phyloP scores from a whole-genome alignment of 2,797 vertebrate genomes.

The Enteromius trimaculatus region DNA sequence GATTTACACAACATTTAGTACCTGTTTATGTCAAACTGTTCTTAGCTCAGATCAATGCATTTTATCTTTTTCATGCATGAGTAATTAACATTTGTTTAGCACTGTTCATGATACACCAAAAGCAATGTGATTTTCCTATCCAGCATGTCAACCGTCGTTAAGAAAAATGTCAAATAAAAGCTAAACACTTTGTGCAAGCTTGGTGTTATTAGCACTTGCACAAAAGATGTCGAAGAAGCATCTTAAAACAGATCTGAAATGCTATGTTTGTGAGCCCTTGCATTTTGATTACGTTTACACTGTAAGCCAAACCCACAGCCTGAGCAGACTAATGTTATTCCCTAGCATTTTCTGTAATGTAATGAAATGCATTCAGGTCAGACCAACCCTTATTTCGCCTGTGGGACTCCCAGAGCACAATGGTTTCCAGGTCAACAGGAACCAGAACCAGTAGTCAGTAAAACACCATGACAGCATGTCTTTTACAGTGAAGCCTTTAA shows the following conservation, averaged over 20 bases:
- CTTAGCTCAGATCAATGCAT: background rate
- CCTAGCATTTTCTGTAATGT: slow-evolving; percentile 48
- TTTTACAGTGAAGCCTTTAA: slow-evolving; percentile 25
- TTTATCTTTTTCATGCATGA: background rate
- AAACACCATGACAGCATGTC: slow-evolving; percentile 20
- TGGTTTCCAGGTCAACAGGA: slow-evolving; percentile 56
- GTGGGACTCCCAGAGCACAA: slow-evolving; percentile 61
- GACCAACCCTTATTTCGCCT: slow-evolving; percentile 62
- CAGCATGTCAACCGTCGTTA: background rate
- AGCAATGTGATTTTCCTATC: background rate
- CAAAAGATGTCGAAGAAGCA: background rate
- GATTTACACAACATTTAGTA: background rate
- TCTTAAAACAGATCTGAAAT: slow-evolving; percentile 9
- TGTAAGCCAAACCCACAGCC: slow-evolving; percentile 42
- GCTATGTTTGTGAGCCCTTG: slow-evolving; percentile 19
- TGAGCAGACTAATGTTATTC: slow-evolving; percentile 56
- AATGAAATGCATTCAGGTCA: slow-evolving; percentile 79
- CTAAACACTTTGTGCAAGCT: background rate
- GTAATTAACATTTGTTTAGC: background rate
- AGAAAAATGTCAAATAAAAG: background rate
- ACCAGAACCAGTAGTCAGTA: slow-evolving; percentile 8
- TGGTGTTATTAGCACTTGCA: background rate
- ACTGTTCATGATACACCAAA: background rate
- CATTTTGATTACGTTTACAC: slow-evolving; percentile 21
- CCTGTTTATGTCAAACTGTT: background rate